A percentile compares a stretch with the other conserved stretches of the same genome.
Evolutionary conservation across 2,113 vertebrate species (phyloP).

Genomic region (Misgurnus anguillicaudatus): DNA sequence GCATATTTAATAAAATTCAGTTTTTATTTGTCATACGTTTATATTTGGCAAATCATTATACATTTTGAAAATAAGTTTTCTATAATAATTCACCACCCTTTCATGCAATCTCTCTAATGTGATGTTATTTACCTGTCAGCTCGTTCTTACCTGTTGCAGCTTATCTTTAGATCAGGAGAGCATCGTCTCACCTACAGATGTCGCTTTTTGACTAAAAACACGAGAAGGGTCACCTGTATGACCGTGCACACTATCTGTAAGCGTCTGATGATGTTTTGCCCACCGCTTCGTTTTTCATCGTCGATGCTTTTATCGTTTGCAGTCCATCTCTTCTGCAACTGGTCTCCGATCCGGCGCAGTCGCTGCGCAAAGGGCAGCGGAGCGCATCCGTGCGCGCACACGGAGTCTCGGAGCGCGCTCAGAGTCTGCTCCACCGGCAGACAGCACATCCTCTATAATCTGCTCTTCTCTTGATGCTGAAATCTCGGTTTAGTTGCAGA

Average conservation of each 20-base stretch:
- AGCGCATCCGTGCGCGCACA: conserved; percentile 60
- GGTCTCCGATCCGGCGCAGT: conserved; percentile 81
- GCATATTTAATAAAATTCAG: neutral
- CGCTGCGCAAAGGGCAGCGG: conserved; percentile 74
- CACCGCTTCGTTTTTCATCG: conserved; percentile 19
- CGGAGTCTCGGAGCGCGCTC: conserved; percentile 66
- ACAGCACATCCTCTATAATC: conserved; percentile 74
- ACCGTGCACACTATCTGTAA: conserved; percentile 69
- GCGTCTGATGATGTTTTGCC: conserved; percentile 57
- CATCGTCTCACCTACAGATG: conserved; percentile 71
- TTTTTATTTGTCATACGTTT: neutral
- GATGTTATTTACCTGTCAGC: neutral
- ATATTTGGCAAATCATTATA: neutral
- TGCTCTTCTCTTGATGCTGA: conserved; percentile 1
- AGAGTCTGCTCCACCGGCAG: conserved; percentile 68
- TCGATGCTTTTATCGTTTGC: conserved; percentile 27
- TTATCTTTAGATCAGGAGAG: conserved; percentile 49
- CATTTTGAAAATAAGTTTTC: neutral
- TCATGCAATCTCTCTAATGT: neutral
- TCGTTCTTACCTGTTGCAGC: conserved; percentile 74
- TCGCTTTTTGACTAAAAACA: conserved; percentile 74
- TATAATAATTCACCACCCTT: neutral
- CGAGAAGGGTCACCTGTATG: conserved; percentile 72
- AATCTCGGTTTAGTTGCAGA: neutral
- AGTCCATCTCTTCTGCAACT: conserved; percentile 71